Percentiles rank a stretch among this genome's conserved stretches.
These are phyloP conservation scores for Brachionus angularis DNA, from an alignment of 1,140 invertebrate species.

Conservation along the genomic window DNA sequence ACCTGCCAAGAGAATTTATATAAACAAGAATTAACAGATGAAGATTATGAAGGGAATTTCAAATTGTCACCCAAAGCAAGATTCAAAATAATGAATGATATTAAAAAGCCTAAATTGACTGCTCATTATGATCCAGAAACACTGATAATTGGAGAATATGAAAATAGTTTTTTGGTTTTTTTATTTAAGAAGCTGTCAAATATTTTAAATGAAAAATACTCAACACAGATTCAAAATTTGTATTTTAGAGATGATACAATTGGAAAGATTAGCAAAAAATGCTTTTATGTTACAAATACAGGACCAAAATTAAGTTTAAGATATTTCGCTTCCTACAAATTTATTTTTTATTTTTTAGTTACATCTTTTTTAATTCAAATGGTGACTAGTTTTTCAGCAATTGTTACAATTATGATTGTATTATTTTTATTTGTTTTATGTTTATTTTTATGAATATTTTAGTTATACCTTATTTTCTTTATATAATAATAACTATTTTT, in stretches of 20 bases:
- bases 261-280: not conserved
- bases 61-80: constrained; percentile 15
- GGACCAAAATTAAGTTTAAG: not conserved
- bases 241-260: not conserved
- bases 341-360: constrained; percentile 42
- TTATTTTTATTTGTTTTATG: too few relatives aligned
- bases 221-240: not conserved
- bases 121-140: not conserved
- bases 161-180: constrained; percentile 22
- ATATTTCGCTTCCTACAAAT: constrained; percentile 30
- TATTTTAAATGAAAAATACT: constrained; percentile 17
- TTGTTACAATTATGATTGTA: too few relatives aligned
- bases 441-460: too few relatives aligned
- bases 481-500: too few relatives aligned
- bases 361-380: not conserved
- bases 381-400: too few relatives aligned
- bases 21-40: not conserved
- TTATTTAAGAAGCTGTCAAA: constrained; percentile 14
- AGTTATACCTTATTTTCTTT: too few relatives aligned
- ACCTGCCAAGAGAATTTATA: too few relatives aligned
- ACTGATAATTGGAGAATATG: constrained; percentile 17
- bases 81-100: not conserved
- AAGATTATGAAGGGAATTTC: not conserved
- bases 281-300: not conserved
- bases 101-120: not conserved